phyloP scores from a whole-genome alignment of 2,888 invertebrate species.

The Tiphia femorata region DNA sequence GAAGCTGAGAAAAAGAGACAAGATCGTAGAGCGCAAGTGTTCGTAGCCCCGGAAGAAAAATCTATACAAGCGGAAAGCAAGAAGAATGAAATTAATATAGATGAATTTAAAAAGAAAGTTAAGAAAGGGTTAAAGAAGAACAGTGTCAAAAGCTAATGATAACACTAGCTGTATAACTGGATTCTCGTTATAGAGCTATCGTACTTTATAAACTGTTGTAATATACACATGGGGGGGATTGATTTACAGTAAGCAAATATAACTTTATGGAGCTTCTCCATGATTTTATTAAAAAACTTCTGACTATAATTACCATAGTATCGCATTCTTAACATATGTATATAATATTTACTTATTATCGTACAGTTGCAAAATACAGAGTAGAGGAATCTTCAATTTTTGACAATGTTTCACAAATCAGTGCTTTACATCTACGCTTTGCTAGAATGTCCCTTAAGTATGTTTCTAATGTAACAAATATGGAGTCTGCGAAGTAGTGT shows the following conservation, averaged over 20 bases:
- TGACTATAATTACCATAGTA: constrained; percentile 43
- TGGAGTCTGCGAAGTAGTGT: too few species aligned
- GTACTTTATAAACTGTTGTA: constrained; percentile 17
- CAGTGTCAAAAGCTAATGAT: too few species aligned
- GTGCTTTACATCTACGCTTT: too few species aligned
- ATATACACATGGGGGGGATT: too few species aligned
- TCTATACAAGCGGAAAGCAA: constrained; percentile 45
- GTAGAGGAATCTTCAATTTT: too few species aligned
- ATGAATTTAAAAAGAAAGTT: constrained; percentile 82
- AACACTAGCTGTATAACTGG: not conserved
- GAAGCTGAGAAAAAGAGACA: constrained; percentile 81
- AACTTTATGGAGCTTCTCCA: constrained; percentile 32
- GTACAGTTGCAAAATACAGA: constrained; percentile 56
- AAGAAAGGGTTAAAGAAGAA: constrained; percentile 71
- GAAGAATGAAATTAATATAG: constrained; percentile 75
- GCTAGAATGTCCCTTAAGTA: too few species aligned
- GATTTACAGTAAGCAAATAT: constrained; percentile 3
- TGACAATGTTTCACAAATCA: too few species aligned
- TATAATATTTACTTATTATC: constrained; percentile 32
- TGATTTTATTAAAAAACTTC: constrained; percentile 51
- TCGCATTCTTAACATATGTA: constrained; percentile 35
- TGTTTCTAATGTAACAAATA: too few species aligned
- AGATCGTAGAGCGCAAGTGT: constrained; percentile 84
- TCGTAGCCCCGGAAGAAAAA: constrained; percentile 83
- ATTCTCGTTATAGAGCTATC: not conserved